phyloP scores from a whole-genome alignment of 2,797 vertebrate genomes.

The Oreortyx pictus region DNA sequence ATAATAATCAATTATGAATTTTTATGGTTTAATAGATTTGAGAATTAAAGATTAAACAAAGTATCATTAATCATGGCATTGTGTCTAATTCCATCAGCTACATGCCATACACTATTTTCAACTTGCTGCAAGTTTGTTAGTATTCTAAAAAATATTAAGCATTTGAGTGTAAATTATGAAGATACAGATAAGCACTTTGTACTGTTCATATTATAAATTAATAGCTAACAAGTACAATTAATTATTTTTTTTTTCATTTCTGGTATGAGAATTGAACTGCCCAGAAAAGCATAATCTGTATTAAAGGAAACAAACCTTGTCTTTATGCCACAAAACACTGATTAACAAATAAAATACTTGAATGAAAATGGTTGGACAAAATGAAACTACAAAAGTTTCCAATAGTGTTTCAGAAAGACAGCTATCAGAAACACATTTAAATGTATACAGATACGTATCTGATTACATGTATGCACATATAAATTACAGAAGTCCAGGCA shows the following conservation, averaged over 20 bases:
- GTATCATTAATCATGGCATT: background rate
- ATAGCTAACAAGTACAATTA: background rate
- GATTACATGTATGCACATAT: background rate
- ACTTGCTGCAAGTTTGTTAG: background rate
- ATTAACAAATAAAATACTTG: background rate
- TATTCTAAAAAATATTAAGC: constrained; percentile 4
- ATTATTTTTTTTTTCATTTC: background rate
- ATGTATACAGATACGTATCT: fast-evolving
- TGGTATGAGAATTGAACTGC: background rate
- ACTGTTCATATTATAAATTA: background rate
- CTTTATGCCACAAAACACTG: background rate
- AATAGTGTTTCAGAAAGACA: background rate
- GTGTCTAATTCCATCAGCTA: background rate
- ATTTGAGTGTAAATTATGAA: background rate
- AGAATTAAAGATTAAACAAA: background rate
- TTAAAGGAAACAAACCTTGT: background rate
- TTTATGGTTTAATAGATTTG: background rate
- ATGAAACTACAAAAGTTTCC: background rate
- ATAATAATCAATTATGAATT: background rate
- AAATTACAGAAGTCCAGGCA: background rate
- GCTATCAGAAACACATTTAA: background rate
- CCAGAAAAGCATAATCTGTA: background rate
- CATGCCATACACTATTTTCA: background rate
- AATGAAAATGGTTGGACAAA: background rate
- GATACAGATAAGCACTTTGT: background rate